Base-by-base conservation (phyloP, 2,888 invertebrate species). In the Zhuqinia jingwanae region DNA sequence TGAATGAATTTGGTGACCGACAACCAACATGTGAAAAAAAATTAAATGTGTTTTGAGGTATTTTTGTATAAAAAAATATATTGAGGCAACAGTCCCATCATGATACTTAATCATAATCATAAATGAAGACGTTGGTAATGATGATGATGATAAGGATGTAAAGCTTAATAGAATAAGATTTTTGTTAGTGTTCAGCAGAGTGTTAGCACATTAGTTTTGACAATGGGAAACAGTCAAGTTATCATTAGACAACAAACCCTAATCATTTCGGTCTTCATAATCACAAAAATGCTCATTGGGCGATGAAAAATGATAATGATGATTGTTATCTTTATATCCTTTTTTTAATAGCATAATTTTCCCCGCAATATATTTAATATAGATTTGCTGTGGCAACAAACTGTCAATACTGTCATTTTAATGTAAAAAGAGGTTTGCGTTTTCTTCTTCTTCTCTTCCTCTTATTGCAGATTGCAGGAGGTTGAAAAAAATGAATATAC, bases 241-340 rank as follows among this genome's bases (percentile, higher is more conserved):
- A 73, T 73, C 73, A 73, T 73, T 73, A 53, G 27, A 73, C 20
- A 22, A 50, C 73, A 73, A 73, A 50, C 70, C 25, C 70, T 73
- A 81, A 73, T 45, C 81, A 81, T 81, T 81, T 68, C 45, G 58
- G 80, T 80, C 70, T 42, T 80, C 70, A 73, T 81, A 70, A 81
- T 70, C 70, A 81, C 25, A 73, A 73, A n/a, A n/a, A 73, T 50
- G 27, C 47, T 73, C 73, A 73, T 73, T 53, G 36, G 3, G 8
- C 8, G 36, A 36, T 36, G 36, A 36, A 6, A 36, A 36, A 36
- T 36, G 36, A 36, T 36, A 36, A 73, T 30, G 11, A 27, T 22
- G 50, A 53, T 73, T 27, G 27, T 73, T 73, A 81, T 81, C 70
- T 42, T 70, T 70, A 53, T n/a, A 70, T 42, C 27, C 53, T n/a